Evolutionary conservation across 2,113 vertebrate genomes (phyloP), one percentile per base, ranked within the genome.

Genomic region (Fregata magnificens): DNA sequence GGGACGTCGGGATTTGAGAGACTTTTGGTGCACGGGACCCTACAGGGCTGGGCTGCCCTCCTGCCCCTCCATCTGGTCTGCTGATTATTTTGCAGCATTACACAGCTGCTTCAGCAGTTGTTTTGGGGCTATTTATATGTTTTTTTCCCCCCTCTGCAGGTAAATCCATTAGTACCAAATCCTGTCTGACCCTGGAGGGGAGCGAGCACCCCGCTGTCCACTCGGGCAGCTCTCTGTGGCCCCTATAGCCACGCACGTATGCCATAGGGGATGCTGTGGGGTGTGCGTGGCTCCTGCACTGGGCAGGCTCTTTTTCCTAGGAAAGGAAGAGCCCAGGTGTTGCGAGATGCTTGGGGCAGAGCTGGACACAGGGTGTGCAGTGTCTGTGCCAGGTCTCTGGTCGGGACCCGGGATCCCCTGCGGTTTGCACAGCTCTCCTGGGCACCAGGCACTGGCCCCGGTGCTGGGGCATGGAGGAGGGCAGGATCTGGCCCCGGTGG

Each of bases 181-280:
- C 65, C 72, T 62, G 36, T 62, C 62, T 40, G 63, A 29, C 22
- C 16, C 44, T n/a, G 16, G 58, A 34, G 53, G 63, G 11, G 11
- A 7, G 25, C 0, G 61, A 71, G 77, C 31, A 45, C 5, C 16
- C 18, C 1, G 2, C 59, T 66, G 50, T 21, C 47, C 10, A 31
- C 52, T 62, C 2, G 0, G 42, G 40, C 24, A 21, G 52, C n/a
- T 45, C 32, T 29, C 40, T 6, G 10, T 10, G 32, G 31, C 4
- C 38, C 55, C 38, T 5, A 0, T 0, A 63, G 47, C 50, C 7
- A 0, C 1, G 9, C 11, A 3, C 0, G 0, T 3, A 6, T 1
- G 4, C 53, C 5, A 0, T 1, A 12, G 84, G 52, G 67, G 53
- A n/a, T 47, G 56, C 28, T 2, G 8, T 9, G 36, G 22, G 44